Percentiles rank a stretch among this genome's conserved stretches.
Conservation (phyloP, 2,888 invertebrate species). For the Parnassius orleans region DNA sequence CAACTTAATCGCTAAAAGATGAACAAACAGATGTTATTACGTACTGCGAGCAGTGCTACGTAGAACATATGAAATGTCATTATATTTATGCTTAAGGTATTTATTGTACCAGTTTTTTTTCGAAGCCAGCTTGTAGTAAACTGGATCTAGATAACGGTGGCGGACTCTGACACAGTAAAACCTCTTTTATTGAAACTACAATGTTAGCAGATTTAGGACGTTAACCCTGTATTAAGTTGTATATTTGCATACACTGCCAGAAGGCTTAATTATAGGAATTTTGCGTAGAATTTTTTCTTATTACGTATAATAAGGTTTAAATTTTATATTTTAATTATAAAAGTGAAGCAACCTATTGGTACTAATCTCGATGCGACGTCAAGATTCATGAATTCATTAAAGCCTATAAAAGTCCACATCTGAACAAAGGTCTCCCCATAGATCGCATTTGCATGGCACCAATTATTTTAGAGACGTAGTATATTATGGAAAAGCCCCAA, state of each 20-base stretch:
- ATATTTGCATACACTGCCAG: background rate
- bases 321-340: too few relatives aligned
- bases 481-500: too few relatives aligned
- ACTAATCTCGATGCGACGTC: too few relatives aligned
- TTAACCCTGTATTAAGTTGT: slow-evolving; percentile 14
- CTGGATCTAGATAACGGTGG: slow-evolving; percentile 25
- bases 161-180: slow-evolving; percentile 15
- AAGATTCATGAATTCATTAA: too few relatives aligned
- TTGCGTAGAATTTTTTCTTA: background rate
- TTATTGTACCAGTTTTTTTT: slow-evolving; percentile 12
- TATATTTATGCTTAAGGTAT: slow-evolving; percentile 13
- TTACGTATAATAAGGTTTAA: too few relatives aligned
- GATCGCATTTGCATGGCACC: too few relatives aligned
- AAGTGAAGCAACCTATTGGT: too few relatives aligned
- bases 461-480: too few relatives aligned
- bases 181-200: slow-evolving; percentile 20
- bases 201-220: slow-evolving; percentile 19
- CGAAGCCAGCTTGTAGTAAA: slow-evolving; percentile 7
- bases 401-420: too few relatives aligned
- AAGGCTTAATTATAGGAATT: background rate
- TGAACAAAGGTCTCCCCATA: too few relatives aligned
- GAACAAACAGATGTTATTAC: slow-evolving; percentile 1
- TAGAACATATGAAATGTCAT: slow-evolving; percentile 16
- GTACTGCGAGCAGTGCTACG: background rate
- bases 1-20: slow-evolving; percentile 1